A percentile compares a stretch with the other conserved stretches of the same genome.
These are phyloP conservation scores for Crossocerus cetratus DNA, from an alignment of 2,888 invertebrate species.

Conservation along the genomic window DNA sequence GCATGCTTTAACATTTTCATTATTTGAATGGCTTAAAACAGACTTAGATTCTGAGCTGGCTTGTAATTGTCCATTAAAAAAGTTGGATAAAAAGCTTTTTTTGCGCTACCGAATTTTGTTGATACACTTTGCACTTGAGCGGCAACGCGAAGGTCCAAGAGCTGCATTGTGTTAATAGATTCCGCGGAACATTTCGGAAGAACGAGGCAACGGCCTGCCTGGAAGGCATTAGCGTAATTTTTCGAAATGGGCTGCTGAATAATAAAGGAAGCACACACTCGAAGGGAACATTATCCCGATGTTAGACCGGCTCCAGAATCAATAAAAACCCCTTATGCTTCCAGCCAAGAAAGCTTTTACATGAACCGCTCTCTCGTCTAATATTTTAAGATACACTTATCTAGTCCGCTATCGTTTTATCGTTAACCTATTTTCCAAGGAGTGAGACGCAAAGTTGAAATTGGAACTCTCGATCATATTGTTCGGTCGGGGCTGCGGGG, in stretches of 20 bases:
- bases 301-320: not conserved
- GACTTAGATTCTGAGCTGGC: too few species aligned
- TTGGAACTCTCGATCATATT: not conserved
- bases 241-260: constrained; percentile 1
- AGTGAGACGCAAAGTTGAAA: not conserved
- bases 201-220: too few species aligned
- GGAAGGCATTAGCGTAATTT: not conserved
- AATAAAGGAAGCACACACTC: not conserved
- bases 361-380: not conserved
- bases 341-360: constrained; percentile 2
- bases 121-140: too few species aligned
- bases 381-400: constrained; percentile 2
- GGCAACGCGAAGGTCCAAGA: not conserved
- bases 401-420: constrained; percentile 1
- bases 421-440: not conserved
- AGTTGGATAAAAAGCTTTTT: too few species aligned
- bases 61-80: too few species aligned
- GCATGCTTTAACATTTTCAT: too few species aligned
- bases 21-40: too few species aligned
- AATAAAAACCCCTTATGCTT: constrained; percentile 3
- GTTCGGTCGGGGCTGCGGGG: not conserved
- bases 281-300: not conserved
- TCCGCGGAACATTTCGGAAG: too few species aligned
- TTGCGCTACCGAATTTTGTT: too few species aligned
- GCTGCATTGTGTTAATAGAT: not conserved